Base-by-base conservation (phyloP, 1,140 invertebrate species). In the Heliconius himera region DNA sequence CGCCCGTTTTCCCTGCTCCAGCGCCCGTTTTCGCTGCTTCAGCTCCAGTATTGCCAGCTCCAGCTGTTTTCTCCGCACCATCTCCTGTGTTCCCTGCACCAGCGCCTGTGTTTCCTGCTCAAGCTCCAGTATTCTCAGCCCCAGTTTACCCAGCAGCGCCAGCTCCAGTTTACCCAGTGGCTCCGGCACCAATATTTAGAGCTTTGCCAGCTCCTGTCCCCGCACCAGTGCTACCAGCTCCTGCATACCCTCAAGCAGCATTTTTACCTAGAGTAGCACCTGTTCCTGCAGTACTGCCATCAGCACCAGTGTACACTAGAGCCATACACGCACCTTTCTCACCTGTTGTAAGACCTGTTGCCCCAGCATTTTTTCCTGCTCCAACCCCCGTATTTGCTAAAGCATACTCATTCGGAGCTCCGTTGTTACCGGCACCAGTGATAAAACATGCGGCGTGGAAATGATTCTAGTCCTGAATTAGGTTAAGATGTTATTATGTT, bases 401-500 rank as follows among this genome's bases (percentile, higher is more conserved):
- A 36, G 78, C 80, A 26, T 86, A 84, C 71, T 80, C 74, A 3
- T 81, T 83, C 11, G 85, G 87, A 5, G 83, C 86, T 1, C 85
- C 85, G n/a, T 74, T 87, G 6, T 46, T 85, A 70, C 87, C 86
- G 46, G 84, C 90, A 4, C 90, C 87, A 29, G 51, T 89, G 36
- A 49, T 89, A 20, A 93, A 90, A 85, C 85, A 93, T 77, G 81
- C 86, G 49, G 90, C 88, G 73, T 94, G 92, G 92, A 91, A 93
- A 87, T 92, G 81, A 91, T 76, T 80, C 74, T 72, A 77, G 70
- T 80, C 79, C 56, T 29, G 33, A 22, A 36, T 73, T 80, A 80
- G 79, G 16, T 16, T 77, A 76, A 73, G 54, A n/a, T 60, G 74
- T 76, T 80, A 71, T 76, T 66, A 56, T 36, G 16, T 36, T 78